Percentiles rank a stretch among this genome's conserved stretches.
phyloP scores from a whole-genome alignment of 2,888 invertebrate species.

The Alitta virens region DNA sequence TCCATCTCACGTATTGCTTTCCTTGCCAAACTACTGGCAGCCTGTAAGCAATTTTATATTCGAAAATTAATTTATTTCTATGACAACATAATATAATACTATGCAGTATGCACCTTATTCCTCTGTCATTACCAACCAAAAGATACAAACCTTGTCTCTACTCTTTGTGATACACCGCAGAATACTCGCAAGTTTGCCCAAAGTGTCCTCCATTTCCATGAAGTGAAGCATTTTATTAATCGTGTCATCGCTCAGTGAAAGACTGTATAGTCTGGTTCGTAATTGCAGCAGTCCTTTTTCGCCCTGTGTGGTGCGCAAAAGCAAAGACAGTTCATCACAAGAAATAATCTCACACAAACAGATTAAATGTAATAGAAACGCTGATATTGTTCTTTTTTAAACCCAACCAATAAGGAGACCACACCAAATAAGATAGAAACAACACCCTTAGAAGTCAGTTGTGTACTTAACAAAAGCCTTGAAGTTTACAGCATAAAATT shows the following conservation, averaged over 20 bases:
- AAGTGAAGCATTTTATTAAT: conserved; percentile 67
- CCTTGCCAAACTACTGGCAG: conserved; percentile 61
- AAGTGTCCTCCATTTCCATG: conserved; percentile 68
- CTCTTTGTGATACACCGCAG: conserved; percentile 70
- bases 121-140: background rate
- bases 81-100: background rate
- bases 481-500: too few relatives aligned
- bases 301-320: too few relatives aligned
- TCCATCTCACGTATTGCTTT: conserved; percentile 76
- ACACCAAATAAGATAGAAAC: too few relatives aligned
- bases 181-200: conserved; percentile 65
- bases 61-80: background rate
- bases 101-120: background rate
- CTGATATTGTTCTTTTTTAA: too few relatives aligned
- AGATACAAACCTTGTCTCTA: conserved; percentile 66
- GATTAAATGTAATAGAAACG: too few relatives aligned
- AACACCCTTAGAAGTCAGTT: too few relatives aligned
- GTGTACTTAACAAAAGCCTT: too few relatives aligned
- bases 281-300: conserved; percentile 64
- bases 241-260: conserved; percentile 69
- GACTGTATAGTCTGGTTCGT: conserved; percentile 68
- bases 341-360: too few relatives aligned
- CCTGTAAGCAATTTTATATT: conserved; percentile 24
- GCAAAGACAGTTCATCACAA: too few relatives aligned
- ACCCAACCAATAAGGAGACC: too few relatives aligned